phyloP scores from a whole-genome alignment of 1,140 invertebrate genomes.

The Caenorhabditis inopinata region DNA sequence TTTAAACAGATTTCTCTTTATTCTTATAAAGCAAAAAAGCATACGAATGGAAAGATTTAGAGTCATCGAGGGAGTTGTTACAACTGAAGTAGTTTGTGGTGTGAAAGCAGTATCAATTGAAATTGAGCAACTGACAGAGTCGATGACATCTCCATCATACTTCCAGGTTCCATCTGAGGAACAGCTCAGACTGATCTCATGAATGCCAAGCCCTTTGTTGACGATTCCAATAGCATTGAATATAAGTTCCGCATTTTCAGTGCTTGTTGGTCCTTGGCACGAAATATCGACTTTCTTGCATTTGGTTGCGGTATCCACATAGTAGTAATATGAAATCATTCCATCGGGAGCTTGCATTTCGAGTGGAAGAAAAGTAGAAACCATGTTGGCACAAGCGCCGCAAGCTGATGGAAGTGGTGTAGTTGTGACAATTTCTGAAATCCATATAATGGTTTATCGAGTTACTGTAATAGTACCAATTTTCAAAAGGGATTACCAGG shows the following conservation, averaged over 20 bases:
- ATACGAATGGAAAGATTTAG: neutral
- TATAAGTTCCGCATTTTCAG: neutral
- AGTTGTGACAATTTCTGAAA: neutral
- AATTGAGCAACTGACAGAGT: neutral
- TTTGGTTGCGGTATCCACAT: neutral
- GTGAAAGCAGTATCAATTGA: neutral
- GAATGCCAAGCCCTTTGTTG: neutral
- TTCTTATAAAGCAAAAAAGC: neutral
- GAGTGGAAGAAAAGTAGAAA: neutral
- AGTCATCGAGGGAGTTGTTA: neutral
- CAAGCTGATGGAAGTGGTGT: neutral
- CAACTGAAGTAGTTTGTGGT: neutral
- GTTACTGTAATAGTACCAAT: no score
- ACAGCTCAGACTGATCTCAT: conserved; percentile 15
- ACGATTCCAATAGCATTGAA: neutral
- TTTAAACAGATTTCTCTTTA: no score
- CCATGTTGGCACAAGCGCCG: neutral
- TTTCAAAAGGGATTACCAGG: neutral
- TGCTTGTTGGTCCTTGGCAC: neutral
- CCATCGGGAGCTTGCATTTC: neutral
- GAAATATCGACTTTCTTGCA: conserved; percentile 10
- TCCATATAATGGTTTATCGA: no score
- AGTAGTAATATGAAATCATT: neutral
- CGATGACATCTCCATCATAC: neutral
- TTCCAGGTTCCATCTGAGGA: conserved; percentile 13